Evolutionary conservation across 92 coral and sea anemone species (phyloP), one percentile per base, ranked within the genome.

Genomic region (Zoanthus solanderi): DNA sequence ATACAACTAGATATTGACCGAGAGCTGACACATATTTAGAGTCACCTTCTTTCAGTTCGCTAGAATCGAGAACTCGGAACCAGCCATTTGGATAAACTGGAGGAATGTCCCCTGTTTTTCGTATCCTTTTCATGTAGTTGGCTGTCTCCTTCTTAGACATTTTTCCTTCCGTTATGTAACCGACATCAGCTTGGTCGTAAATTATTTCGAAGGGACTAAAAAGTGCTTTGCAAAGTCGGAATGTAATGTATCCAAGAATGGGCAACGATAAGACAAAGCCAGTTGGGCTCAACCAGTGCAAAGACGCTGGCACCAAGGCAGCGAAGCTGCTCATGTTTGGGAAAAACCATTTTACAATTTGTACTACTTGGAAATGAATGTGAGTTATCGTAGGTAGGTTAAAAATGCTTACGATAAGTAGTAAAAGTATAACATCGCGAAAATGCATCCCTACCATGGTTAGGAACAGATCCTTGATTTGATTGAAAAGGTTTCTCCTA

Each of bases 81-180:
- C 99, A 96, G 9, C 99, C 99, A 47, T 96, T 96, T 0, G 99
- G 98, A 66, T 89, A 96, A 7, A 96, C 99, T 12, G 99, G 99
- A 50, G 99, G 99, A 31, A 96, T 63, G 18, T 95, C 94, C 0
- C 97, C 98, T 18, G 88, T 74, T 18, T 90, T 90, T 84, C 92
- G 89, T 44, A 90, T 79, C 53, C 90, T 88, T 61, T 94, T 90
- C 34, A 87, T 74, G 50, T 92, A 86, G 79, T 90, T 92, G 0
- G 98, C 99, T 4, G 94, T 85, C 46, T 95, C 99, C 84, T 90
- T 94, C 52, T 92, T 86, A 0, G 98, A 87, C 44, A 87, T 80
- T 3, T 73, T 87, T 1, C 89, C 95, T 47, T 93, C 98, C 7
- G 94, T 89, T 52, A 93, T 78, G 78, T 96, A 96, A 2, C 99